These are phyloP conservation scores for Tichodroma muraria DNA, from an alignment of 2,113 vertebrate genomes.

Conservation along the genomic window DNA sequence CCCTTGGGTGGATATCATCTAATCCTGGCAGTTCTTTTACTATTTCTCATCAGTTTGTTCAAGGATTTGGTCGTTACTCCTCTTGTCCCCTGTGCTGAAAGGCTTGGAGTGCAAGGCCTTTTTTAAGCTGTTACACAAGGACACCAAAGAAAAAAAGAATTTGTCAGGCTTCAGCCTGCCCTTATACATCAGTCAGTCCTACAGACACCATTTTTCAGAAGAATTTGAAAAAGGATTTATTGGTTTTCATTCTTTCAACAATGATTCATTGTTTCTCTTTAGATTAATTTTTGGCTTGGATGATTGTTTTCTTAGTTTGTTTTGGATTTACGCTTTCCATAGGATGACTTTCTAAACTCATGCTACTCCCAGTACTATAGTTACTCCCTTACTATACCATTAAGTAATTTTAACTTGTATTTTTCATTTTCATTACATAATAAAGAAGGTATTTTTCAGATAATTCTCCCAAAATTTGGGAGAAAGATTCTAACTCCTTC, in stretches of 20 bases:
- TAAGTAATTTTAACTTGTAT: not conserved
- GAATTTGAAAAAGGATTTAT: not conserved
- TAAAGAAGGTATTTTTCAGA: not conserved
- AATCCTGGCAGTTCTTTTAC: not conserved
- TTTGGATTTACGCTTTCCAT: not conserved
- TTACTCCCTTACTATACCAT: not conserved
- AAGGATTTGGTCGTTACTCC: not conserved
- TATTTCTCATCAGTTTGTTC: not conserved
- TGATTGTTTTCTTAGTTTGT: not conserved
- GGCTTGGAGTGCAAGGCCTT: not conserved
- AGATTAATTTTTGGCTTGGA: not conserved
- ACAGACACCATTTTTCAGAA: not conserved
- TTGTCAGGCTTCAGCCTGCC: not conserved
- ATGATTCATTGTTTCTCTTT: not conserved
- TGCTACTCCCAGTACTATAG: not conserved
- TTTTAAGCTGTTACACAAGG: not conserved
- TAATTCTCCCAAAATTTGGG: not conserved
- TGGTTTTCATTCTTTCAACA: not conserved
- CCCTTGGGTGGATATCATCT: not conserved
- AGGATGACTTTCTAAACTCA: not conserved
- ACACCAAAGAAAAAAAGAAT: not conserved
- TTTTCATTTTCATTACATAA: not conserved
- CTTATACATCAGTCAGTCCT: not conserved
- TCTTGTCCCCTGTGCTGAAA: not conserved
- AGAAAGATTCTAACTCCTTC: not conserved